These are phyloP conservation scores for Aphidius ervi DNA, from an alignment of 1,140 invertebrate species.

Conservation along the genomic window DNA sequence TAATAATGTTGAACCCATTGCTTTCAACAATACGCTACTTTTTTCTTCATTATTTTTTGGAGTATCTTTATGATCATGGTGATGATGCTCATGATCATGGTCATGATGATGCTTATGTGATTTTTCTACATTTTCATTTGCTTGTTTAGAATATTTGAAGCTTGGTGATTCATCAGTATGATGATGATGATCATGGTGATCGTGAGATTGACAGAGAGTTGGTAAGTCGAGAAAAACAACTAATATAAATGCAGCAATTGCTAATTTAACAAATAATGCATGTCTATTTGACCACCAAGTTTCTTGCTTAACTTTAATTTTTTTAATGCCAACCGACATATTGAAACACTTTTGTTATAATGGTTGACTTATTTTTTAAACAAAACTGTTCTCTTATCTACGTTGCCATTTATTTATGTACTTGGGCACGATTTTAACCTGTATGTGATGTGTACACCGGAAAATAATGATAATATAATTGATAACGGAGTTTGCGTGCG, in stretches of 20 bases:
- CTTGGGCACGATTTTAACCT: too few relatives aligned
- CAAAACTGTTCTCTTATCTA: too few relatives aligned
- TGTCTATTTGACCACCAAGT: constrained; percentile 10
- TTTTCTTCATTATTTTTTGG: constrained; percentile 32
- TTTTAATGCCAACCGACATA: too few relatives aligned
- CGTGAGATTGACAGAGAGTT: constrained; percentile 42
- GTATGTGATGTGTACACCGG: too few relatives aligned
- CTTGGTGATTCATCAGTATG: constrained; percentile 53
- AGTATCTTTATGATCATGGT: constrained; percentile 21
- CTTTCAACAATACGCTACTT: constrained; percentile 70
- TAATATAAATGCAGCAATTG: constrained; percentile 36
- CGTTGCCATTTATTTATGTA: too few relatives aligned
- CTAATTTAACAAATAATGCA: constrained; percentile 25
- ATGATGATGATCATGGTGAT: constrained; percentile 46
- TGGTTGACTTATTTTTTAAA: too few relatives aligned
- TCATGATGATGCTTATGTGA: constrained; percentile 36
- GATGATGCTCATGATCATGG: constrained; percentile 26
- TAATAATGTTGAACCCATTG: constrained; percentile 81
- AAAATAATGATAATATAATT: too few relatives aligned
- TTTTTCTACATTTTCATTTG: constrained; percentile 58
- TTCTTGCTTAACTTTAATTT: too few relatives aligned
- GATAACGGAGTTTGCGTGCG: too few relatives aligned
- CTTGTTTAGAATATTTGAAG: constrained; percentile 69
- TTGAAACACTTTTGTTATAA: too few relatives aligned
- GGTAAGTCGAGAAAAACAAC: constrained; percentile 51